Percentiles rank a stretch among this genome's conserved stretches.
These are phyloP conservation scores for Apantesis nais DNA, from an alignment of 2,888 invertebrate species.

Conservation along the genomic window DNA sequence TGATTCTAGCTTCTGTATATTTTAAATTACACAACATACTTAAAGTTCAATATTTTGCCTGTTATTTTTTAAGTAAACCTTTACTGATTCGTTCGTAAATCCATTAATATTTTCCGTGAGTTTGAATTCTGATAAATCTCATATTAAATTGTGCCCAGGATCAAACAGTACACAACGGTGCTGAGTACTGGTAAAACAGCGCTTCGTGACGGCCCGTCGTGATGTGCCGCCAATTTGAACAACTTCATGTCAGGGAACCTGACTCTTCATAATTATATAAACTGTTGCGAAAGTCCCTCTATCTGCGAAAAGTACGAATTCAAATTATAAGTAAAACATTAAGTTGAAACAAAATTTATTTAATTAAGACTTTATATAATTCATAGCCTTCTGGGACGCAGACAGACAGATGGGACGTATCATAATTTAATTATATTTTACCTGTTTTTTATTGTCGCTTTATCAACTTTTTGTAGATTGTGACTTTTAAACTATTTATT, in stretches of 20 bases:
- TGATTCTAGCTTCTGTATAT: not conserved
- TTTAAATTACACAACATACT: not conserved
- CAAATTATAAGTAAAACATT: not conserved
- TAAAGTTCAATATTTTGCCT: not conserved
- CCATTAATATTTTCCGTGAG: slow-evolving; percentile 4
- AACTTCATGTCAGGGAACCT: slow-evolving; percentile 50
- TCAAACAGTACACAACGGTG: slow-evolving; percentile 1
- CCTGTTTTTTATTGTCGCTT: too few species aligned
- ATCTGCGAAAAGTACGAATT: not conserved
- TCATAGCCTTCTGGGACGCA: too few species aligned
- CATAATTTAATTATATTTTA: not conserved
- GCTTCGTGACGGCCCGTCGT: slow-evolving; percentile 49
- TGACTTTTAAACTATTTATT: too few species aligned
- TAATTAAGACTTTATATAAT: not conserved
- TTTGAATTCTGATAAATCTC: not conserved
- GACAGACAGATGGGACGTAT: not conserved
- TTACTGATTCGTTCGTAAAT: not conserved
- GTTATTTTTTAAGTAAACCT: not conserved
- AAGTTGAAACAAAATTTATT: not conserved
- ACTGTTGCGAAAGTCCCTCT: slow-evolving; percentile 21
- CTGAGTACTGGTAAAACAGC: slow-evolving; percentile 24
- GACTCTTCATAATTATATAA: slow-evolving; percentile 41
- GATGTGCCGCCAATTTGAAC: slow-evolving; percentile 48
- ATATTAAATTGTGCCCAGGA: slow-evolving; percentile 16
- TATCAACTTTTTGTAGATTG: too few species aligned